phyloP scores from a whole-genome alignment of 1,140 invertebrate genomes.

The Babylonia areolata region DNA sequence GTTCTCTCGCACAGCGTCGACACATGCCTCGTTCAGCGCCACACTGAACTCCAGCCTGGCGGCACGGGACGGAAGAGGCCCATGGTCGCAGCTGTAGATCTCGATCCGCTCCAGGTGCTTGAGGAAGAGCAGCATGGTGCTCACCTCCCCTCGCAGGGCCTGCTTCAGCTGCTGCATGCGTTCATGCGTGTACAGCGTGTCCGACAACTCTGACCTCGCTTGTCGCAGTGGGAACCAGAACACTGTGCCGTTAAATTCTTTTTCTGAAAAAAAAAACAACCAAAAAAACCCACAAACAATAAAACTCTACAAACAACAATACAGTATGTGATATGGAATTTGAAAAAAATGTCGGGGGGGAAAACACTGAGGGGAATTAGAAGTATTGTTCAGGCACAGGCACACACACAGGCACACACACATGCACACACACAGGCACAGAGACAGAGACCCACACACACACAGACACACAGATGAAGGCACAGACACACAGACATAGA shows the following conservation, averaged over 20 bases:
- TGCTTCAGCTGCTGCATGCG: background rate
- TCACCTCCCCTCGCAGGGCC: background rate
- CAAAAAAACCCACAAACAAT: too few species aligned
- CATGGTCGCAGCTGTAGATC: background rate
- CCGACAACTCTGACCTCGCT: slow-evolving; percentile 39
- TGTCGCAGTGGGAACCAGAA: slow-evolving; percentile 63
- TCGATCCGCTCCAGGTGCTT: slow-evolving; percentile 27
- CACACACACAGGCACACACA: too few species aligned
- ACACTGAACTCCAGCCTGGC: background rate
- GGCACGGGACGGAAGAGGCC: background rate
- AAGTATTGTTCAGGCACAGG: too few species aligned
- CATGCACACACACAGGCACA: too few species aligned
- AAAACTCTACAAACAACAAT: too few species aligned
- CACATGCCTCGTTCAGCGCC: background rate
- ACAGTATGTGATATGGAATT: too few species aligned
- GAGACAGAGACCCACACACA: too few species aligned
- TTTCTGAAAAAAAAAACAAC: background rate
- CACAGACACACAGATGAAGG: too few species aligned
- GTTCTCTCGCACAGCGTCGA: slow-evolving; percentile 22
- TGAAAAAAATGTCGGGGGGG: too few species aligned
- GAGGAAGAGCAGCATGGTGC: slow-evolving; percentile 18
- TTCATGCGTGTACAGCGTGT: slow-evolving; percentile 32
- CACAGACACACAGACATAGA: too few species aligned
- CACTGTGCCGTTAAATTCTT: slow-evolving; percentile 50
- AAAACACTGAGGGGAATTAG: too few species aligned